Base-by-base conservation (phyloP, 2,113 vertebrate genomes). In the Bufo gargarizans region DNA sequence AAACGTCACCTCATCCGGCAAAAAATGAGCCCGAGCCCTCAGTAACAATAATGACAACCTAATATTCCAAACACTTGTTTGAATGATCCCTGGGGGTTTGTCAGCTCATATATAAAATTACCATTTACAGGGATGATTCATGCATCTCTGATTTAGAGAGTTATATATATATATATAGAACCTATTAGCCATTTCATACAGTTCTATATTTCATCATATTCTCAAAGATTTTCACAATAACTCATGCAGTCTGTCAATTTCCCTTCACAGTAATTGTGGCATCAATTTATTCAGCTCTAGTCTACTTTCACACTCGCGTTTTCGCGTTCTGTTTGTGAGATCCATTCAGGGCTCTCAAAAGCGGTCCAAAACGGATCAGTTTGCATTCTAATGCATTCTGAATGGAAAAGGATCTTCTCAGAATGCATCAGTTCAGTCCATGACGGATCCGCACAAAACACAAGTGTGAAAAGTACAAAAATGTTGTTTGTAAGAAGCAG, bases 181-280 rank as follows among this genome's bases (percentile, higher is more conserved):
- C 43, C 14, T 47, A 47, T 47, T 74, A 74, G 14, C 43, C 43
- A 74, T 74, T 43, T 47, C 12, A 71, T 10, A 33, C 71, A 74
- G 71, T 74, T 74, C 3, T 74, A 74, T 47, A 74, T 74, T 74
- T 74, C 71, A 74, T 17, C 71, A 47, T 74, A 14, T 74, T 74
- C 71, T 74, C 43, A 43, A 74, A 74, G 13, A 74, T 74, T 45
- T 47, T 72, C 33, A 72, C 71, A 47, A 72, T 72, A 43, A 72
- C 71, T 72, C 71, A 72, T 45, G 14, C 71, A 74, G 43, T 45
- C 71, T 74, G 71, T 74, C 71, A 74, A 74, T 45, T 33, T 71
- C 22, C n/a, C 67, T 71, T 47, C 13, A 74, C 47, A 74, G 71
- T 74, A 74, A 74, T 47, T 74, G 71, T 74, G 16, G 71, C 4